A percentile compares a stretch with the other conserved stretches of the same genome.
phyloP scores from a whole-genome alignment of 2,797 vertebrate genomes.

The Manis pentadactyla region DNA sequence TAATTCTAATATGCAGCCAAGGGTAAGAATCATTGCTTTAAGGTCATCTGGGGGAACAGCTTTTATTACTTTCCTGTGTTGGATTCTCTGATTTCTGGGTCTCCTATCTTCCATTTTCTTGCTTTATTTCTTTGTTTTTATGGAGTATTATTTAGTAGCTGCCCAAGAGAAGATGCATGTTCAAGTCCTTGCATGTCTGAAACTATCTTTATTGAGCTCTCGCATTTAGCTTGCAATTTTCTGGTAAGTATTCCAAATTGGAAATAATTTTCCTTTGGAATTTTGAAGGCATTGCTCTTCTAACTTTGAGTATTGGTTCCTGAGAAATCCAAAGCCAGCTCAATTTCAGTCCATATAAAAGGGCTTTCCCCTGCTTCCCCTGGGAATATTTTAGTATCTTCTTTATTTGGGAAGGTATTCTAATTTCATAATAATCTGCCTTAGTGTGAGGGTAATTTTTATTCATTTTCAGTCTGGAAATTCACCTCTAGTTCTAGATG shows the following conservation, averaged over 20 bases:
- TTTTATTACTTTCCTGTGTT: not conserved
- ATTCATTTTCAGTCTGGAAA: conserved; percentile 65
- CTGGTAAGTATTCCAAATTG: not conserved
- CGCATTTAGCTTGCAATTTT: not conserved
- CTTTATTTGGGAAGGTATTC: not conserved
- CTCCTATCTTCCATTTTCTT: not conserved
- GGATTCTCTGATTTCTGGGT: not conserved
- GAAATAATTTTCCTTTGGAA: not conserved
- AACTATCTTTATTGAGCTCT: not conserved
- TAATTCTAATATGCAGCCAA: not conserved
- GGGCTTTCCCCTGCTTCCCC: not conserved
- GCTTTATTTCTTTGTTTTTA: conserved; percentile 27
- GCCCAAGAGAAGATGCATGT: not conserved
- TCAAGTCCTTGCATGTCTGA: not conserved
- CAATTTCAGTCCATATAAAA: not conserved
- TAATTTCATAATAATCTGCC: not conserved
- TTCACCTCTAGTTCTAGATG: conserved; percentile 52
- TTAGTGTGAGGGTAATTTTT: not conserved
- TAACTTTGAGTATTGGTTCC: not conserved
- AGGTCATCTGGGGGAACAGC: not conserved
- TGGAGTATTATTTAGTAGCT: not conserved
- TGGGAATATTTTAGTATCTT: conserved; percentile 24
- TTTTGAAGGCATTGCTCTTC: conserved; percentile 4
- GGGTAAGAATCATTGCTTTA: not conserved
- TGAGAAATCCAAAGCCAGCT: not conserved